Evolutionary conservation across 2,797 vertebrate genomes (phyloP).

Genomic region (Carcharodon carcharias): DNA sequence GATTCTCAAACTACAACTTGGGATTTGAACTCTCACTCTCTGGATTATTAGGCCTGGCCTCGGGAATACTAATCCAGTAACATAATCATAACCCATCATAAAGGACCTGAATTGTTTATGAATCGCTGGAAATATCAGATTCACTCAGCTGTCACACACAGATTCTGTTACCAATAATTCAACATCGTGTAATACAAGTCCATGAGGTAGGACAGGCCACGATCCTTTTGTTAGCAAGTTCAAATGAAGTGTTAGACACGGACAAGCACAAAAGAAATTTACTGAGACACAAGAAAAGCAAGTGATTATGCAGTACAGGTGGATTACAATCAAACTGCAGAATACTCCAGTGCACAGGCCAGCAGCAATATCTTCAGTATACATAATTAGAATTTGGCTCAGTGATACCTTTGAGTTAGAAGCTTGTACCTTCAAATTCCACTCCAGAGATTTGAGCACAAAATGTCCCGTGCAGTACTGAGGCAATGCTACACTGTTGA

Average conservation of each 20-base stretch:
- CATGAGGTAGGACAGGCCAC: background rate
- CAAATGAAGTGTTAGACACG: background rate
- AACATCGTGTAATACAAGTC: background rate
- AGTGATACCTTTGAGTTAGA: background rate
- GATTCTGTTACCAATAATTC: background rate
- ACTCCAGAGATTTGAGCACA: background rate
- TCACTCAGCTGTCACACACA: background rate
- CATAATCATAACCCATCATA: background rate
- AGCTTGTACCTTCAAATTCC: background rate
- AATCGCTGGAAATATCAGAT: background rate
- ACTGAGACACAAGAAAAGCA: background rate
- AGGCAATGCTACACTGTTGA: background rate
- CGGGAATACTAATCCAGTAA: background rate
- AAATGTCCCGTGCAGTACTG: background rate
- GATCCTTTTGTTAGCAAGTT: background rate
- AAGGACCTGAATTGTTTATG: constrained; percentile 15
- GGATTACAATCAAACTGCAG: background rate
- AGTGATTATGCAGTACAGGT: background rate
- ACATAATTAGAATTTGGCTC: background rate
- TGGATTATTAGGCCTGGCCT: background rate
- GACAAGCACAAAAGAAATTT: background rate
- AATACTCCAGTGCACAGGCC: background rate
- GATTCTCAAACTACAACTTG: too few relatives aligned
- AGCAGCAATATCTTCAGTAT: too few relatives aligned
- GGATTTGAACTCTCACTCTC: background rate